Evolutionary conservation across 2,888 invertebrate genomes (phyloP), one percentile per base, ranked within the genome.

Genomic region (Pyrrhopygopsis socrates): DNA sequence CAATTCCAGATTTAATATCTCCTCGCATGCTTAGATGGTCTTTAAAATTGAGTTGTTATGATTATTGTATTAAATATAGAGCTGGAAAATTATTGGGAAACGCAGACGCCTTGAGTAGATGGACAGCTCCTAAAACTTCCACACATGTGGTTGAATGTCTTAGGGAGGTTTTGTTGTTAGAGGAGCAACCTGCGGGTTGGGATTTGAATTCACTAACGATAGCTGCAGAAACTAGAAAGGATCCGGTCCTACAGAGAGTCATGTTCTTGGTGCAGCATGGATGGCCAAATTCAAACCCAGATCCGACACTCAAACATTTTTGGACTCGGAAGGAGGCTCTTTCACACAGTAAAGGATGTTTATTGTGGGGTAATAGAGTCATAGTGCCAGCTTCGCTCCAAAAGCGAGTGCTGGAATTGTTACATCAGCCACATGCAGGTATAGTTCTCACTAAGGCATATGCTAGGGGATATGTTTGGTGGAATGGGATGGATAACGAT

Each of bases 391-490:
- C 38, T 41, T 38, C 70, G 18, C 30, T 70, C 6, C 70, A 38
- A n/a, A 38, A 70, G n/a, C 13, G 34, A 13, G 38, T 70, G 22
- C 70, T 70, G 24, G n/a, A 70, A n/a, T 30, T 38, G 22, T 38
- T 68, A 68, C 67, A 68, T 30, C 27, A 30, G 9, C 27, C 67
- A 30, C 67, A 68, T 68, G 67, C 27, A 30, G 67, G 67, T 2
- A 30, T 60, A 60, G 60, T 60, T 24, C 22, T 60, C 27, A 89
- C 84, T 15, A 89, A 91, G 63, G 76, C 84, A 4, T 22, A 85
- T 15, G 89, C 88, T 15, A 50, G 88, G 22, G 83, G 88, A 22
- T 91, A 87, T 65, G 81, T 89, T 2, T 89, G 85, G 82, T 89
- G 91, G 87, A 84, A 77, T 54, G 41, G 82, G 18, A 50, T 89